These are phyloP conservation scores for Drosophila littoralis DNA, from an alignment of 1,140 invertebrate species.

Conservation along the genomic window DNA sequence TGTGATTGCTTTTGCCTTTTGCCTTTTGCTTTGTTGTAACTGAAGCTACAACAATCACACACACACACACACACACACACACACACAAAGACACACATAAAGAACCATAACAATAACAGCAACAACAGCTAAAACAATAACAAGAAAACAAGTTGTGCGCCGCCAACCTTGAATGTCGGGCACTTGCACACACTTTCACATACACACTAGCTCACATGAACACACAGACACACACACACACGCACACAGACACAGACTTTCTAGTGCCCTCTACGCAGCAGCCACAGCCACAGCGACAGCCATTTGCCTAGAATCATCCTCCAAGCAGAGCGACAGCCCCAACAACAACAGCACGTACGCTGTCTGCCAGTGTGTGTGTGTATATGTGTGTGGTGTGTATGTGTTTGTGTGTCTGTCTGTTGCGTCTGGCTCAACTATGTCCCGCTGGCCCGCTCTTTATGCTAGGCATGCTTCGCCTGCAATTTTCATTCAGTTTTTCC, in stretches of 20 bases:
- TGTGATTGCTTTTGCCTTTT: constrained; percentile 15
- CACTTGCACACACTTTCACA: constrained; percentile 57
- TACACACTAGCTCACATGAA: too few relatives aligned
- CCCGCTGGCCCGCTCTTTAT: constrained; percentile 31
- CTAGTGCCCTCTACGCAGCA: constrained; percentile 38
- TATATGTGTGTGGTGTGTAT: constrained; percentile 16
- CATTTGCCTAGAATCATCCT: constrained; percentile 43
- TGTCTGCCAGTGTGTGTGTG: neutral
- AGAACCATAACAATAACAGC: constrained; percentile 35
- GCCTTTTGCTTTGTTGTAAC: constrained; percentile 55
- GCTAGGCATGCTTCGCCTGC: constrained; percentile 72
- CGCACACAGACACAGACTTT: constrained; percentile 26
- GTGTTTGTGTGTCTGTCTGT: constrained; percentile 13
- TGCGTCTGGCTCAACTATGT: constrained; percentile 1
- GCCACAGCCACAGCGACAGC: constrained; percentile 14
- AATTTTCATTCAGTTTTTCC: constrained; percentile 81
- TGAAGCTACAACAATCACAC: constrained; percentile 24
- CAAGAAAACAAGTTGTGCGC: constrained; percentile 61
- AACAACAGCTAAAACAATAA: constrained; percentile 48
- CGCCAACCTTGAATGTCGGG: constrained; percentile 79
- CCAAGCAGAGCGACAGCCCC: constrained; percentile 5
- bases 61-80: constrained; percentile 7
- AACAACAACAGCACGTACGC: constrained; percentile 15
- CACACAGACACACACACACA: constrained; percentile 19
- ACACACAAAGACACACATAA: constrained; percentile 17